A percentile compares a stretch with the other conserved stretches of the same genome.
Evolutionary conservation across 2,113 vertebrate genomes (phyloP).

Genomic region (Nanger granti): DNA sequence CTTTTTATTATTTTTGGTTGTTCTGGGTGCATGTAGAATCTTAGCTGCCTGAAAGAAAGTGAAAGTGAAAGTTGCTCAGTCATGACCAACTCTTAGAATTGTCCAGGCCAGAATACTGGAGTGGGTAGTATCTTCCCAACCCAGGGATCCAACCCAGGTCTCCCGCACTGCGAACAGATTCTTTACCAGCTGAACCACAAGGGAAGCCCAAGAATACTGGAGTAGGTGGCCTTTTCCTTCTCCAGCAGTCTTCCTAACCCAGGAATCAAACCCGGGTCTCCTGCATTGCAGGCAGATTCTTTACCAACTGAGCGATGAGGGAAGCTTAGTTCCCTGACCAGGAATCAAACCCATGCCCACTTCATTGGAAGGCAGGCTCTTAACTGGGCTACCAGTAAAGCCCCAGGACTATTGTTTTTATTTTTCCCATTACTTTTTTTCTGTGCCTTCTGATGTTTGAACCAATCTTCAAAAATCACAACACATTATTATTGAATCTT

Average conservation of each 20-base stretch:
- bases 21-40: background rate
- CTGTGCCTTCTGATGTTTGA: background rate
- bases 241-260: background rate
- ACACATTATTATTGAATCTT: background rate
- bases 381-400: background rate
- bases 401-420: background rate
- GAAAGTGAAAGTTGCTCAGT: background rate
- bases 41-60: background rate
- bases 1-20: background rate
- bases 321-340: background rate
- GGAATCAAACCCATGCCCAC: background rate
- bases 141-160: background rate
- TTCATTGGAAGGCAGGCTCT: background rate
- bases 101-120: background rate
- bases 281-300: background rate
- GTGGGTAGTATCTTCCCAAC: background rate
- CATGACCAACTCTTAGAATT: background rate
- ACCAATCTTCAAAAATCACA: background rate
- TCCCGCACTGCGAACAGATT: rapidly evolving
- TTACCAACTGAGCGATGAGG: background rate
- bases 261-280: rapidly evolving
- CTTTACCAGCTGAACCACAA: background rate
- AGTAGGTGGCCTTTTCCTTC: background rate
- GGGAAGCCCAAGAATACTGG: background rate
- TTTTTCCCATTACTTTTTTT: background rate